Base-by-base conservation (phyloP, 2,797 vertebrate species). In the Gallinago stenura region DNA sequence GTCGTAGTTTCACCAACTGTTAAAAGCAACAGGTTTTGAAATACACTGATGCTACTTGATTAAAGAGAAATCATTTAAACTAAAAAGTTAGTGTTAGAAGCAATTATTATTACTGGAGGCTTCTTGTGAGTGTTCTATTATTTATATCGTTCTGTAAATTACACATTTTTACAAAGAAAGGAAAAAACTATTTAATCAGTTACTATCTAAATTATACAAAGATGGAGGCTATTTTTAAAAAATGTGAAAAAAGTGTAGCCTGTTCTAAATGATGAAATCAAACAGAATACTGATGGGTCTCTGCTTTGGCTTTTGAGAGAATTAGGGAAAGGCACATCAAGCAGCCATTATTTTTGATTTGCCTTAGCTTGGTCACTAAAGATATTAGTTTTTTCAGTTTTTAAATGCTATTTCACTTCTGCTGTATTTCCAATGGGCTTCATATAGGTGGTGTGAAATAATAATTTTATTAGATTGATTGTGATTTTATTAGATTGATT, bases 231-330 rank as follows among this genome's bases (percentile, higher is more conserved):
- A 35, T 68, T 79, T 16, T 3, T 71, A 87, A 70, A 33, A 28
- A 3, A 8, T 9, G 11, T 2, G 1, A 2, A 5, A 46, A 35
- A 89, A 14, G 0, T 21, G 16, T 57, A 28, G 1, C 15, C 18
- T 53, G 6, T 51, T 85, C 15, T 71, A 85, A 92, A 71, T 68
- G 3, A 41, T 18, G 73, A 71, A 83, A 76, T 56, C 10, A 71
- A 91, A 79, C 35, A 51, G 65, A 68, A 61, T 64, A 50, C 46
- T 71, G 26, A 35, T 46, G 26, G 0, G 1, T 61, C 17, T 77
- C 35, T 66, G 35, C 21, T 71, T 87, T 91, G 24, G 9, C 11
- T 83, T 83, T 77, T 71, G 50, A 6, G 14, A 86, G 15, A 72
- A 48, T 43, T 62, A 78, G 10, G 21, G 22, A 65, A 68, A 7